Conservation (phyloP, 64 coral and sea anemone genomes). For the Hydrozoanthus tunicans region DNA sequence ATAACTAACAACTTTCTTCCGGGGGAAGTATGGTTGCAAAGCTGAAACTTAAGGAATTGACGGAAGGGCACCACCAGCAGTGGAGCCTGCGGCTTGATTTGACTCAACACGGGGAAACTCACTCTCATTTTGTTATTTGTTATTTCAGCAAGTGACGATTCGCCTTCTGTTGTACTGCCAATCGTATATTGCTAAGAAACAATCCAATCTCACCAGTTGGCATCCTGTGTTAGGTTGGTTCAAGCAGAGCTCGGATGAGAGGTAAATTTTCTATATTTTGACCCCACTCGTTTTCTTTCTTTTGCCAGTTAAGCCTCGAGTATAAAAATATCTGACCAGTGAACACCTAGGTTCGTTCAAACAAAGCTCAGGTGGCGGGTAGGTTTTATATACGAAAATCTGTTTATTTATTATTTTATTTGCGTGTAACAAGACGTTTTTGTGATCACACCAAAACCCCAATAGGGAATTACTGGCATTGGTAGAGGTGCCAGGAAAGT, state of each 20-base stretch:
- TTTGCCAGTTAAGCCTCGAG: not conserved
- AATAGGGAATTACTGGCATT: too few species aligned
- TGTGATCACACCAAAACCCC: too few species aligned
- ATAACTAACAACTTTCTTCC: too few species aligned
- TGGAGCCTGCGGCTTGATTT: too few species aligned
- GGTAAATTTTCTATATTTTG: not conserved
- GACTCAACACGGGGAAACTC: too few species aligned
- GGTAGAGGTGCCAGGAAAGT: not conserved
- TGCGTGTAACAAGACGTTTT: not conserved
- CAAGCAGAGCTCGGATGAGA: constrained; percentile 77
- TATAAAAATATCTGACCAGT: too few species aligned
- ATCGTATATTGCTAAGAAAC: constrained; percentile 88
- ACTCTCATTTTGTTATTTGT: not conserved
- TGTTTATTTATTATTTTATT: not conserved
- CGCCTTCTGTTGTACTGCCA: constrained; percentile 85
- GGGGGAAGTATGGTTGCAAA: too few species aligned
- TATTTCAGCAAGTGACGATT: constrained; percentile 67
- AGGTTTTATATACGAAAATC: not conserved
- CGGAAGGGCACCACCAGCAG: too few species aligned
- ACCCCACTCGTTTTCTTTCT: not conserved
- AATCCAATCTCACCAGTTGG: constrained; percentile 91
- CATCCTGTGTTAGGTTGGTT: constrained; percentile 98
- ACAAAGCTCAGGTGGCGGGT: not conserved
- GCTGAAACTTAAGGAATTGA: too few species aligned
- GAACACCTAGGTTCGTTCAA: too few species aligned